Base-by-base conservation (phyloP, 2,113 vertebrate species). In the Cyphotilapia sp. region DNA sequence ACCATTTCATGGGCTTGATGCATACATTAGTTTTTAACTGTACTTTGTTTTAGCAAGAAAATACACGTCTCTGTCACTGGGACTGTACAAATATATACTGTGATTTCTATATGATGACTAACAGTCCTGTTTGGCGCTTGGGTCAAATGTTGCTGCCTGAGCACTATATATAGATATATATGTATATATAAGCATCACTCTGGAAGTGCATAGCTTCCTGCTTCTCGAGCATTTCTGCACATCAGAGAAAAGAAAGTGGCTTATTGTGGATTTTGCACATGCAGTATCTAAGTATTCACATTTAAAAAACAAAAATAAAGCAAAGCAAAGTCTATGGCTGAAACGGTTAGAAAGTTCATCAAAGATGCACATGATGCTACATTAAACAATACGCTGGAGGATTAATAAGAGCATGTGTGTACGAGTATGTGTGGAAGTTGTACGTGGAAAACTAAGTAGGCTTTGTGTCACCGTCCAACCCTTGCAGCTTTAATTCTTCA, bases 51-150 rank as follows among this genome's bases (percentile, higher is more conserved):
- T 35, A 61, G 88, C 91, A 91, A 95, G 90, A 96, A 96, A 95
- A 96, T 95, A 94, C 87, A 92, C 29, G 40, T 91, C 78, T 92
- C 81, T 94, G 87, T 92, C 83, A 81, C 82, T 63, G 92, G 90
- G 83, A 88, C 85, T 85, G 80, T 95, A 96, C 83, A 96, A 96
- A 96, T 96, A 96, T 95, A 96, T 92, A 92, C 38, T 84, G 53
- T 71, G 63, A 81, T 92, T 91, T 91, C 89, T 51, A 83, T 92
- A 90, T 56, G 91, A 93, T 88, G 92, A 88, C 88, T 95, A 96
- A 96, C 95, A 96, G 96, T 96, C 95, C 78, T 76, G 85, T 91
- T 94, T 89, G 87, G 59, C 22, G 80, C 63, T 82, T 80, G 87
- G 87, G 84, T 85, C 40, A 49, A 85, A 82, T 91, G 81, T 85